phyloP scores from a whole-genome alignment of 2,888 invertebrate genomes.

The Eudemis profundana region DNA sequence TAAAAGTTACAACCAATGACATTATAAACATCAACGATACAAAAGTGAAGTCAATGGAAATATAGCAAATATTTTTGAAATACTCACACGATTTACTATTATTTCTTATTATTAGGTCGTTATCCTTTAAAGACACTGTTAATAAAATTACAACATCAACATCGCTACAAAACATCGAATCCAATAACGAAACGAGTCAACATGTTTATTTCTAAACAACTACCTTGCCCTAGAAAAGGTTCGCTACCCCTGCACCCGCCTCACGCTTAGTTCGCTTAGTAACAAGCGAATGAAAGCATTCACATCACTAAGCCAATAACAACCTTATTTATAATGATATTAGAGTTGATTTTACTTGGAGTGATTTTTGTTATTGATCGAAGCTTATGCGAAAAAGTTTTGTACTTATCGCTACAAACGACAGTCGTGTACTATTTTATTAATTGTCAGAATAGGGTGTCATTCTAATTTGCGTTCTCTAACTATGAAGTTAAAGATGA shows the following conservation, averaged over 20 bases:
- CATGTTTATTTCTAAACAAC: conserved; percentile 45
- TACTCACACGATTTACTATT: too few species aligned
- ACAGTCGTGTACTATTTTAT: conserved; percentile 68
- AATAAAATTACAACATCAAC: conserved; percentile 1
- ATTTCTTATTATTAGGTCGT: too few species aligned
- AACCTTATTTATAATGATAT: conserved; percentile 45
- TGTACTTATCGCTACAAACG: conserved; percentile 77
- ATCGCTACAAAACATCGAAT: conserved; percentile 12
- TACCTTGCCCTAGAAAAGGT: conserved; percentile 78
- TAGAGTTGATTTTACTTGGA: conserved; percentile 50
- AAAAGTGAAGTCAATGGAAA: too few species aligned
- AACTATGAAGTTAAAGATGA: not conserved
- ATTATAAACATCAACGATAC: too few species aligned
- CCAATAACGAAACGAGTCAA: conserved; percentile 26
- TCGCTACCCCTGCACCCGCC: conserved; percentile 68
- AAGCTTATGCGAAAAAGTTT: conserved; percentile 80
- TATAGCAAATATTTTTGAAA: too few species aligned
- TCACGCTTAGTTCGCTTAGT: conserved; percentile 71
- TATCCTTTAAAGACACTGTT: not conserved
- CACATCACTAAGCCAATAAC: conserved; percentile 46
- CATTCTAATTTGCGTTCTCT: conserved; percentile 44
- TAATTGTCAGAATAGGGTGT: conserved; percentile 64
- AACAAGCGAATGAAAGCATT: conserved; percentile 78
- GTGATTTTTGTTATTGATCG: conserved; percentile 74
- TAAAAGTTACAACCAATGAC: too few species aligned